Evolutionary conservation across 2,888 invertebrate genomes (phyloP), one percentile per base, ranked within the genome.

Genomic region (Brachyopa scutellaris): DNA sequence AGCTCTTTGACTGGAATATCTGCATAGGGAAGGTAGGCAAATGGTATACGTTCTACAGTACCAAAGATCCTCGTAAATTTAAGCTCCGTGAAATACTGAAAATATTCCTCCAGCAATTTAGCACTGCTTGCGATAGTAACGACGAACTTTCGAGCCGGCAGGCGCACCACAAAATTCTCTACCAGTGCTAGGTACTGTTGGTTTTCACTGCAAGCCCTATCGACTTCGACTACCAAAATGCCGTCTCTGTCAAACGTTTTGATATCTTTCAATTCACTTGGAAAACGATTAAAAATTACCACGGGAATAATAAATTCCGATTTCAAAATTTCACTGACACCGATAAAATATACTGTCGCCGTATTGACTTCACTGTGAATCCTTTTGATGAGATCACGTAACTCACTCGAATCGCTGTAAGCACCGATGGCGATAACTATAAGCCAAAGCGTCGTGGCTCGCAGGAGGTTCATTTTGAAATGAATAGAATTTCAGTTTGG

Each of bases 1-100:
- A 79, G 0, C 0, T 6, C 4, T 23, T 66, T 42, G 9, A 73
- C 11, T 6, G 15, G 9, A 17, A 2, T 53, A 1, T 66, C 23
- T 0, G 59, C 59, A 67, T 61, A 79, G 0, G 59, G 73, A 0
- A 73, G 21, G 4, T 40, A 79, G 1, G 38, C 59, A 13, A 29
- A 61, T 1, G 13, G 0, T 0, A 11, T 13, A 13, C n/a, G 5
- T 1, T 61, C 17, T 0, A 9, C 11, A 1, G 55, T 13, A 1
- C 79, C 79, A 17, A 67, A 79, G 9, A 79, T 79, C 8, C 55
- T 61, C 1, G 31, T 55, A 9, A 79, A 73, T 33, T 67, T 53
- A n/a, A 55, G 29, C 11, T 17, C 38, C 3, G 11, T 1, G 11
- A 79, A 67, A 8, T 38, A 55, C 0, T 1, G 1, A 19, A 73